Percentiles rank a stretch among this genome's conserved stretches.
Conservation (phyloP, 2,113 vertebrate genomes). For the Amia ocellicauda region DNA sequence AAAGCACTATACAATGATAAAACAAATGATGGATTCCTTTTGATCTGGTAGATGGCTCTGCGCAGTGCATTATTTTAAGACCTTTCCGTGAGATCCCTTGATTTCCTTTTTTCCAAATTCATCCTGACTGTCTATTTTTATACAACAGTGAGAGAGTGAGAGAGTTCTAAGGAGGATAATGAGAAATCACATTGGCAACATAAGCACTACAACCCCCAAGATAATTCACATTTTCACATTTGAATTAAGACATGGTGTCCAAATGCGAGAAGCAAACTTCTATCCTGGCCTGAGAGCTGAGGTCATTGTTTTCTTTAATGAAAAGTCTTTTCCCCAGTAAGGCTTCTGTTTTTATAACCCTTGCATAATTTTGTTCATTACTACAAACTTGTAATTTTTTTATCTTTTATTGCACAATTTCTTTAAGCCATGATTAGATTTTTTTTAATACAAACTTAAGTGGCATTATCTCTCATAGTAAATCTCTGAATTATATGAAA, state of each 20-base stretch:
- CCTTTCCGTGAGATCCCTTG: slow-evolving; percentile 47
- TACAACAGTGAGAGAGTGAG: slow-evolving; percentile 38
- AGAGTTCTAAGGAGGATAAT: background rate
- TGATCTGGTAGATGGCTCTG: slow-evolving; percentile 46
- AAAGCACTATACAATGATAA: slow-evolving; percentile 48
- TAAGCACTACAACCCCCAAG: slow-evolving; percentile 37
- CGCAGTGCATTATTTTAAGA: slow-evolving; percentile 47
- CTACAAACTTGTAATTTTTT: too few relatives aligned
- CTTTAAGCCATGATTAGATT: slow-evolving; percentile 26
- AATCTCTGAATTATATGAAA: background rate
- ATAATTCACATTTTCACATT: slow-evolving; percentile 23
- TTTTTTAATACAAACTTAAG: slow-evolving; percentile 17
- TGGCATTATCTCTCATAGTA: slow-evolving; percentile 25
- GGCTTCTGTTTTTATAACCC: too few relatives aligned
- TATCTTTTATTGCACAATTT: slow-evolving; percentile 20
- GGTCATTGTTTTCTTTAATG: too few relatives aligned
- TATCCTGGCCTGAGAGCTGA: too few relatives aligned
- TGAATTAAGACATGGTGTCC: slow-evolving; percentile 30
- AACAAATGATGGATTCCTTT: slow-evolving; percentile 25
- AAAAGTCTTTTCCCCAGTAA: too few relatives aligned
- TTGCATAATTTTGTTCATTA: too few relatives aligned
- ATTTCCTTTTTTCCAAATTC: slow-evolving; percentile 55
- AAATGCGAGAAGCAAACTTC: slow-evolving; percentile 28
- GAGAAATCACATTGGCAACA: slow-evolving; percentile 26
- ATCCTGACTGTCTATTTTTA: slow-evolving; percentile 67